Evolutionary conservation across 2,888 invertebrate genomes (phyloP).

Genomic region (Iselma pallidipennis): DNA sequence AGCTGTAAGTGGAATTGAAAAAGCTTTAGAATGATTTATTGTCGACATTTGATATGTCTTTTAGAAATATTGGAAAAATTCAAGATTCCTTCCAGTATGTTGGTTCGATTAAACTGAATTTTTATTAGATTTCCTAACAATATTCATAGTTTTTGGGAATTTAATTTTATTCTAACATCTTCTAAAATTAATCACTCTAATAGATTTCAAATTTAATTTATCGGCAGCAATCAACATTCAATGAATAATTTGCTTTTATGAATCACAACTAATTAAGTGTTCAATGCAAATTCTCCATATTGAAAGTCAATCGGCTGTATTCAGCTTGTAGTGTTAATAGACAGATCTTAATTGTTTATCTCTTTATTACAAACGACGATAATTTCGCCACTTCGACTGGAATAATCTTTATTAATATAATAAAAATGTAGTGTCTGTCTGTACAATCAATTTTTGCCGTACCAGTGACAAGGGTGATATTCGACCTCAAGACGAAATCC

Average conservation of each 20-base stretch:
- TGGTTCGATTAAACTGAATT: no score
- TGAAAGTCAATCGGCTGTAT: constrained; percentile 14
- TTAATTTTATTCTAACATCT: no score
- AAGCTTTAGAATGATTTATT: neutral
- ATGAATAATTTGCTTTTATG: constrained; percentile 18
- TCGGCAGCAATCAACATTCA: constrained; percentile 5
- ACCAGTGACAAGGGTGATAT: no score
- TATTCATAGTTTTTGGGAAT: no score
- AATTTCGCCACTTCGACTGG: neutral
- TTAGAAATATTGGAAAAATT: neutral
- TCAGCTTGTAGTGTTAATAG: constrained; percentile 15
- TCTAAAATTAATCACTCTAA: no score
- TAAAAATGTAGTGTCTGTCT: no score
- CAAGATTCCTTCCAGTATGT: neutral
- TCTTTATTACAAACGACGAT: constrained; percentile 8
- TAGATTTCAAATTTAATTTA: neutral
- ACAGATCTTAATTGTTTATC: constrained; percentile 22
- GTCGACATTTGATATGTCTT: neutral
- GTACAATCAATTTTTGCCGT: no score
- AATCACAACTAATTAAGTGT: constrained; percentile 17
- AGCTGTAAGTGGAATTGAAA: neutral
- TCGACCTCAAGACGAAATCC: no score
- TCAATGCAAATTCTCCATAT: constrained; percentile 22
- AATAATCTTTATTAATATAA: no score
- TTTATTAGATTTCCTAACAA: no score